Evolutionary conservation across 2,888 invertebrate genomes (phyloP), one percentile per base, ranked within the genome.

Genomic region (Mamestra brassicae): DNA sequence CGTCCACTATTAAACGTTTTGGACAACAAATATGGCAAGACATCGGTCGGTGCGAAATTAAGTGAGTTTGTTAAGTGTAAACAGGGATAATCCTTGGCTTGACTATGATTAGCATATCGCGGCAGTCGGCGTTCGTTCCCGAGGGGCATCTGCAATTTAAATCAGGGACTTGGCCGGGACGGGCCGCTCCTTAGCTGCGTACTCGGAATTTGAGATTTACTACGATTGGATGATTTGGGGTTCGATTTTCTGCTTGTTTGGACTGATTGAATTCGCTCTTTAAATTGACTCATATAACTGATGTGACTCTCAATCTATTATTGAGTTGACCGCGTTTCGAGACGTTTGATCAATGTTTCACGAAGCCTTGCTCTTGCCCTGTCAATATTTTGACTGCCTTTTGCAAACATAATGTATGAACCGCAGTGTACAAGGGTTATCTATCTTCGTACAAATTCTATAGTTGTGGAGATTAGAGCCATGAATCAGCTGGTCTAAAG

Each of bases 51-150:
- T 91, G 92, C 91, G 92, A 96, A 96, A 96, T 96, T 96, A 96
- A 96, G 96, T 95, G 95, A 96, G 95, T 96, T 96, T 96, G 96
- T 96, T 95, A 95, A 95, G 96, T 96, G 96, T 96, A 96, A 96
- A 96, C 96, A 96, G 95, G 96, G 95, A 96, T 96, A 96, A 96
- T 96, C 96, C 96, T 95, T 95, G 92, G 95, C 96, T 96, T 94
- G 95, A 92, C 95, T 95, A 95, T 96, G 95, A 96, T 96, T 96
- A 96, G 96, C 96, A 96, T 96, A 96, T 96, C 96, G 96, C 95
- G 95, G 94, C 91, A 94, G 96, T 96, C 95, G 95, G 94, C 95
- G 95, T 93, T 94, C 94, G 92, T 89, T 91, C 93, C 93, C 94
- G 91, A 91, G 93, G 93, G 94, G 89, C 93, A 96, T 96, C 96